Conservation (phyloP, 92 coral and sea anemone genomes). For the Porites divaricata region DNA sequence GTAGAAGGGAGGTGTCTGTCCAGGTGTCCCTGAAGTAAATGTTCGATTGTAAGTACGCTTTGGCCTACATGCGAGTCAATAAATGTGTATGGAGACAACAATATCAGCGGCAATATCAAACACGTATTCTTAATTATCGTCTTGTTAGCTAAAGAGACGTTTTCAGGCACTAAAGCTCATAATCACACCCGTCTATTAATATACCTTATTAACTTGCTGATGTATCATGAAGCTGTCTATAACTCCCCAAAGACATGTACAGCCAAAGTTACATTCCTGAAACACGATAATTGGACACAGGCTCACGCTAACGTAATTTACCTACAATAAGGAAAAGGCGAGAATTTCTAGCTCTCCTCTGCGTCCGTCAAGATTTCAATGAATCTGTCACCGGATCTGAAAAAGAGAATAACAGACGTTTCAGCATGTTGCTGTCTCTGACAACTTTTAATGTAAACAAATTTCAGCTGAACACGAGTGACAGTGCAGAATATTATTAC, state of each 20-base stretch:
- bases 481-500: no score
- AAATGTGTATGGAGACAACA: not conserved
- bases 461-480: no score
- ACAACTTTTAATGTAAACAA: no score
- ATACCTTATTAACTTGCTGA: not conserved
- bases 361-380: not conserved
- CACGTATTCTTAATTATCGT: not conserved
- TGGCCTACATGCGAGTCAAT: not conserved
- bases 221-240: not conserved
- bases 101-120: no score
- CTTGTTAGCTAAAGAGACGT: not conserved
- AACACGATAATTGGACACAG: not conserved
- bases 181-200: not conserved
- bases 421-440: no score
- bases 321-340: not conserved
- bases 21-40: no score
- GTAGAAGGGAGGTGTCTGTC: no score
- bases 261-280: not conserved
- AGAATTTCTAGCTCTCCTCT: not conserved
- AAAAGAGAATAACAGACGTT: no score
- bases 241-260: not conserved
- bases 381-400: not conserved
- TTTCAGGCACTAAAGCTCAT: not conserved
- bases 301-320: not conserved
- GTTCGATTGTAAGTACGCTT: not conserved